Percentiles rank a stretch among this genome's conserved stretches.
phyloP scores from a whole-genome alignment of 2,888 invertebrate genomes.

The Tromatobia lineatoria region DNA sequence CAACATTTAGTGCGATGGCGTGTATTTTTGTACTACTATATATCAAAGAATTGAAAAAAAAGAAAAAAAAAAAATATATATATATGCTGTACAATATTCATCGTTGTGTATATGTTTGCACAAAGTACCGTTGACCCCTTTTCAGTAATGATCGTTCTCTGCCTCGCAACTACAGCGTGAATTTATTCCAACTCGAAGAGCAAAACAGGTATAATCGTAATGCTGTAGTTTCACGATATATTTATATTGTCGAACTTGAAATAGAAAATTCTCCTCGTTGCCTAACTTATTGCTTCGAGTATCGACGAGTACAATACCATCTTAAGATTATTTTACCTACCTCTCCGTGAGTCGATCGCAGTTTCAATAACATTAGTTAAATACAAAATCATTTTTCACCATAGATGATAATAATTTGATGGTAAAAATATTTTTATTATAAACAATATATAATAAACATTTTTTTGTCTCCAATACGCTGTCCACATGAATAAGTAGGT shows the following conservation, averaged over 20 bases:
- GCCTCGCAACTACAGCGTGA: slow-evolving; percentile 15
- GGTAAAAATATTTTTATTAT: neutral
- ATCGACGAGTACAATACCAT: neutral
- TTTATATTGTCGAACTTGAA: neutral
- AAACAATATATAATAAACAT: neutral
- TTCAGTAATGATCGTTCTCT: slow-evolving; percentile 47
- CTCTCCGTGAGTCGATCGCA: neutral
- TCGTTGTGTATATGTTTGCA: slow-evolving; percentile 24
- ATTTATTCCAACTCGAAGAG: slow-evolving; percentile 20
- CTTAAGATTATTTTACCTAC: neutral
- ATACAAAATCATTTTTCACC: neutral
- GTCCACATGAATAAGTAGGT: slow-evolving; percentile 72
- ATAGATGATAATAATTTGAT: neutral
- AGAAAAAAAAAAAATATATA: slow-evolving; percentile 11
- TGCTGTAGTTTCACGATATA: slow-evolving; percentile 16
- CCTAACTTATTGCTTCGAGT: neutral
- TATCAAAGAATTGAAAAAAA: slow-evolving; percentile 52
- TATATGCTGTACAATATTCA: slow-evolving; percentile 29
- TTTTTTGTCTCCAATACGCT: slow-evolving; percentile 40
- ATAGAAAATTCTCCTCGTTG: slow-evolving; percentile 15
- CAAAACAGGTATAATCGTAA: slow-evolving; percentile 31
- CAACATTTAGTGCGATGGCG: slow-evolving; percentile 60
- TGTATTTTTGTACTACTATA: slow-evolving; percentile 46
- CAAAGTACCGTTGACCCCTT: slow-evolving; percentile 56
- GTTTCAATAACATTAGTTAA: neutral